These are phyloP conservation scores for Astreopora myriophthalma DNA, from an alignment of 64 coral and sea anemone genomes.

Conservation along the genomic window DNA sequence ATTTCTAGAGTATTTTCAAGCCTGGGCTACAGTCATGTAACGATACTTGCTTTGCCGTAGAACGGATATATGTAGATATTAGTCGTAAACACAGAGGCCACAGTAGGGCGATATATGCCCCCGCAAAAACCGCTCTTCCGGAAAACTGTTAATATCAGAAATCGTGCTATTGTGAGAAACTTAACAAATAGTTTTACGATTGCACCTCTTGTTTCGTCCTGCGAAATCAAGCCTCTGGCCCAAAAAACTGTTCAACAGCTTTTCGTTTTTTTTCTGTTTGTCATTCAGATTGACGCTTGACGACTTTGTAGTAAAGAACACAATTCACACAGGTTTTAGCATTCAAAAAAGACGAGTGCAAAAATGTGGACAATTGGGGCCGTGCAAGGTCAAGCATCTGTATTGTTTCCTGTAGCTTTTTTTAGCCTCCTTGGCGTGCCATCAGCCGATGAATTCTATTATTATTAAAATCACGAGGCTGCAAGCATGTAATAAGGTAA, in stretches of 20 bases:
- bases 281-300: too few relatives aligned
- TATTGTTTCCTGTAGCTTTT: constrained; percentile 3
- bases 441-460: constrained; percentile 7
- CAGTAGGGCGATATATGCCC: neutral
- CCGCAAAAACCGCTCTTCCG: neutral
- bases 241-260: neutral
- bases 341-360: neutral
- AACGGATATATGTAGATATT: neutral
- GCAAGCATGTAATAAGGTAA: neutral
- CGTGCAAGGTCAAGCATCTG: constrained; percentile 3
- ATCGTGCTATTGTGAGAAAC: neutral
- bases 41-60: neutral
- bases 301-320: neutral
- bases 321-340: neutral
- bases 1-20: neutral
- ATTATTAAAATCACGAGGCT: constrained; percentile 28
- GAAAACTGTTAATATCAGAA: neutral
- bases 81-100: neutral
- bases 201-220: neutral
- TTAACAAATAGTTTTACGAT: neutral
- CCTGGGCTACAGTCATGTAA: neutral
- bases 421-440: constrained; percentile 21
- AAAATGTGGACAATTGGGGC: neutral
- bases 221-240: neutral
- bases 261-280: neutral